Percentiles rank a stretch among this genome's conserved stretches.
These are phyloP conservation scores for Acanthosepion esculentum DNA, from an alignment of 2,888 invertebrate genomes.

Conservation along the genomic window DNA sequence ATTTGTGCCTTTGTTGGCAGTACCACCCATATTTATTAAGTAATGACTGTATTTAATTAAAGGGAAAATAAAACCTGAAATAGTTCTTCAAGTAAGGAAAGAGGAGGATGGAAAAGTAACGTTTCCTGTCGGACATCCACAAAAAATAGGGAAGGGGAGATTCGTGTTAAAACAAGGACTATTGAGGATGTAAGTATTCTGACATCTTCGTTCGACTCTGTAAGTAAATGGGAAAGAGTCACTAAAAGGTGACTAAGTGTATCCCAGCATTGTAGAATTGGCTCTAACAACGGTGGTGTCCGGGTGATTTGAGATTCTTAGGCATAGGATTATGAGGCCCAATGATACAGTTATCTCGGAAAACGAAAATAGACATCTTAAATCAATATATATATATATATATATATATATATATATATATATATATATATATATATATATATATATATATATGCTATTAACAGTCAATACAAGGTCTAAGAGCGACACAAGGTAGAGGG, in stretches of 20 bases:
- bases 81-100: neutral
- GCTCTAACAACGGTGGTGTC: neutral
- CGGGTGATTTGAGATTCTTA: neutral
- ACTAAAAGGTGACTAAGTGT: neutral
- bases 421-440: neutral
- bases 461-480: no score
- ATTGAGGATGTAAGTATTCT: neutral
- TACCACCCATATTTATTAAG: slow-evolving; percentile 22
- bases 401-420: neutral
- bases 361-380: neutral
- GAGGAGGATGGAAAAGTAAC: neutral
- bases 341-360: neutral
- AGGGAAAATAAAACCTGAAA: neutral
- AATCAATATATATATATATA: neutral
- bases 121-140: neutral
- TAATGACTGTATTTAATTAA: neutral
- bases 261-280: neutral
- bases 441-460: neutral
- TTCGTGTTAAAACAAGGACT: neutral
- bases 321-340: neutral
- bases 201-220: neutral
- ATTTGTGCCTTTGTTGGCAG: neutral
- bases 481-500: no score
- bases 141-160: neutral
- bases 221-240: neutral